These are phyloP conservation scores for Leptobrachium leishanense DNA, from an alignment of 2,113 vertebrate genomes.

Conservation along the genomic window DNA sequence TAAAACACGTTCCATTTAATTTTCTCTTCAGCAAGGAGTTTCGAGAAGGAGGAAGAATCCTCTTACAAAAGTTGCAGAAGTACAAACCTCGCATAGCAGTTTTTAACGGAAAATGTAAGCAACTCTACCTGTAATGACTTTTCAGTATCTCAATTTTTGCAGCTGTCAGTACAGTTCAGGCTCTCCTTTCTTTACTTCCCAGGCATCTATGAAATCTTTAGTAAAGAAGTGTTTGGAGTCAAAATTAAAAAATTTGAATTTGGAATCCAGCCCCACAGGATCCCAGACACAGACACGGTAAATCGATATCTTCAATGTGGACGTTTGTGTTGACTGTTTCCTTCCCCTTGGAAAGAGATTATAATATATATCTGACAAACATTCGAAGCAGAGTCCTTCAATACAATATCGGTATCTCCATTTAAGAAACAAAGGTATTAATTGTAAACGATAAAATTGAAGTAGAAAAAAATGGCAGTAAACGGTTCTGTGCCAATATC, in stretches of 20 bases:
- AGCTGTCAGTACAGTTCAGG: neutral
- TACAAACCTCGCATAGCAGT: slow-evolving; percentile 93
- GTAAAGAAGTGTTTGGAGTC: slow-evolving; percentile 95
- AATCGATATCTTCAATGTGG: slow-evolving; percentile 40
- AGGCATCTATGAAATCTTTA: slow-evolving; percentile 99
- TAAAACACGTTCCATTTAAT: neutral
- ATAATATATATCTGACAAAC: no score
- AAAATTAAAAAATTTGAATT: slow-evolving; percentile 96
- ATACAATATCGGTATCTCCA: no score
- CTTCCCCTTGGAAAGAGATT: no score
- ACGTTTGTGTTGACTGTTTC: no score
- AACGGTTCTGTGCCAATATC: no score
- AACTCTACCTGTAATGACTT: neutral
- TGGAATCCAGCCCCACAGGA: slow-evolving; percentile 92
- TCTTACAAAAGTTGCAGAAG: slow-evolving; percentile 92
- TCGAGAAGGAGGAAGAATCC: slow-evolving; percentile 93
- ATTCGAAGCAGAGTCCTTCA: no score
- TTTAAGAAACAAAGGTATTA: no score
- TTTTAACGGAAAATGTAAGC: slow-evolving; percentile 99
- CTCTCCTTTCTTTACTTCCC: slow-evolving; percentile 53
- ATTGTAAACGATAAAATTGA: no score
- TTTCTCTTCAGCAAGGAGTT: slow-evolving; percentile 87
- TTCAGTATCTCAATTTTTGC: slow-evolving; percentile 17
- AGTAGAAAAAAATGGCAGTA: no score
- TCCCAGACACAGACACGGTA: slow-evolving; percentile 94